Conservation (phyloP, 2,888 invertebrate genomes). For the Polyommatus iphigenia region DNA sequence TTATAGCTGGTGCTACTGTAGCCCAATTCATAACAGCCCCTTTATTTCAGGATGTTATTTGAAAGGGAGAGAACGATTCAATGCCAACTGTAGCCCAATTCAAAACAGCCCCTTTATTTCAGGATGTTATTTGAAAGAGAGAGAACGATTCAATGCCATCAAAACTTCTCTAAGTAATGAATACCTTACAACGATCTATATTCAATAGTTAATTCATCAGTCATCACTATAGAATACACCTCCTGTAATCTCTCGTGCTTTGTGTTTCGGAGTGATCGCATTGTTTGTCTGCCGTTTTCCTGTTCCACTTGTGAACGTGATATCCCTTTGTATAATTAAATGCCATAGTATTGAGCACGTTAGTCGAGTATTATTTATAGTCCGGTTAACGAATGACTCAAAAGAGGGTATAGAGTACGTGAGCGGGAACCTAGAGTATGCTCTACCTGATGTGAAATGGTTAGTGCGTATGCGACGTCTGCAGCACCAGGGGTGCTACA, state of each 20-base stretch:
- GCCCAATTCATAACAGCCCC: not conserved
- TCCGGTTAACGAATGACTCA: too few species aligned
- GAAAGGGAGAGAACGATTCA: too few species aligned
- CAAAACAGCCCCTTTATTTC: too few species aligned
- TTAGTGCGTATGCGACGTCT: too few species aligned
- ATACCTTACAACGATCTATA: not conserved
- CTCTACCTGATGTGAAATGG: too few species aligned
- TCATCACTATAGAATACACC: not conserved
- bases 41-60: too few species aligned
- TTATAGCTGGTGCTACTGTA: not conserved
- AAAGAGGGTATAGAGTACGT: too few species aligned
- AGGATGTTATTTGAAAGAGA: too few species aligned
- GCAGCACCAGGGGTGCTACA: too few species aligned
- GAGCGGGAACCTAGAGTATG: too few species aligned
- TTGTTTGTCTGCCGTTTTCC: not conserved
- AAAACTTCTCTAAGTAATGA: not conserved
- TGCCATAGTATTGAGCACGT: not conserved
- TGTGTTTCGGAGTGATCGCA: not conserved
- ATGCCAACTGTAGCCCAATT: too few species aligned
- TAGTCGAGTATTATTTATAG: not conserved
- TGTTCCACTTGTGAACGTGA: constrained; percentile 8
- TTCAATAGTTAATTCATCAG: not conserved
- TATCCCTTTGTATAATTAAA: not conserved
- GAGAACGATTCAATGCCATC: too few species aligned
- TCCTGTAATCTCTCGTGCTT: not conserved